Conservation (phyloP, 2,113 vertebrate genomes). For the Erythrocercus mccallii region DNA sequence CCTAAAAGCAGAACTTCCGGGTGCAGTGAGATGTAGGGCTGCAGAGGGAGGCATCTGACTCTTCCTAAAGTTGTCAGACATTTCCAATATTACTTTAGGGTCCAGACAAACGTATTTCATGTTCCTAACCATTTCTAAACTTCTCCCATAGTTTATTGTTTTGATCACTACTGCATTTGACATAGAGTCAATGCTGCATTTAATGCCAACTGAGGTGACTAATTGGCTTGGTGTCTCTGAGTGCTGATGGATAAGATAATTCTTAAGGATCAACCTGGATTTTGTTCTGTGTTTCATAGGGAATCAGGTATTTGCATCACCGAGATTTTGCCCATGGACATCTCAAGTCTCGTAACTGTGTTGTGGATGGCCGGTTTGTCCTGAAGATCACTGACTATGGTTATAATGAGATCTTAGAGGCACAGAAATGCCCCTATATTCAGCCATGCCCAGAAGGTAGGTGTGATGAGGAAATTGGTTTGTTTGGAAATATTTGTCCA, state of each 20-base stretch:
- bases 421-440: conserved; percentile 75
- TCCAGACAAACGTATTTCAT: background rate
- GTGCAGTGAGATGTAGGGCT: background rate
- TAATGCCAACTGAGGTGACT: background rate
- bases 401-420: conserved; percentile 83
- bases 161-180: background rate
- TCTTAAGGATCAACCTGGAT: background rate
- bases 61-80: background rate
- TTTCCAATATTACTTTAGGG: background rate
- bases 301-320: conserved; percentile 91
- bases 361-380: conserved; percentile 90
- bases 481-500: background rate
- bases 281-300: conserved; percentile 62
- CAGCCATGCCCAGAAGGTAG: conserved; percentile 80
- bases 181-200: background rate
- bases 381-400: conserved; percentile 92
- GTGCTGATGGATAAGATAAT: background rate
- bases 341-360: conserved; percentile 89
- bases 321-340: conserved; percentile 84
- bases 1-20: background rate
- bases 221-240: background rate
- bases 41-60: background rate
- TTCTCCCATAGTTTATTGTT: background rate
- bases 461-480: background rate
- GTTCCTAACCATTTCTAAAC: background rate